Percentiles rank a stretch among this genome's conserved stretches.
Evolutionary conservation across 2,797 vertebrate species (phyloP).

Genomic region (Adelosebastes latens): DNA sequence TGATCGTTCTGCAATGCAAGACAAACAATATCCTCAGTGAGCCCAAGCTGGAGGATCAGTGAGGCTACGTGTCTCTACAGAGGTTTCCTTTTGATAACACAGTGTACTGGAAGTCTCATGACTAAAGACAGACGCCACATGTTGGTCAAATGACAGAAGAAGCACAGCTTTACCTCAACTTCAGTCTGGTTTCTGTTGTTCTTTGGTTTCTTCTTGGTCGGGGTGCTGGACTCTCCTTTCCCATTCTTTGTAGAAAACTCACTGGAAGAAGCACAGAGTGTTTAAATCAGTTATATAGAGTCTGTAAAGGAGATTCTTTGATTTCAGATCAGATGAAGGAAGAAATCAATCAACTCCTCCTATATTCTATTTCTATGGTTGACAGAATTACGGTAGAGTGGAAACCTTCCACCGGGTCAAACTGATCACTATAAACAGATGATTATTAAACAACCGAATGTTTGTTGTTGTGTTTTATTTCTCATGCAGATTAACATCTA

Average conservation of each 20-base stretch:
- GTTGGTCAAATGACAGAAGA: background rate
- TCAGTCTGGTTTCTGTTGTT: slow-evolving; percentile 11
- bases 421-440: no score
- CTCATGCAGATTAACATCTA: no score
- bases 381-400: no score
- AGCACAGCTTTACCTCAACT: slow-evolving; percentile 27
- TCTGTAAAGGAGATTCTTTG: background rate
- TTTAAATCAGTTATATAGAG: background rate
- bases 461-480: no score
- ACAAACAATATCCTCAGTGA: background rate
- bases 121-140: background rate
- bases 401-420: no score
- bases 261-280: slow-evolving; percentile 53
- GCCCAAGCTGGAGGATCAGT: background rate
- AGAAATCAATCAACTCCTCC: background rate
- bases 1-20: background rate
- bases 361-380: no score
- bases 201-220: slow-evolving; percentile 46
- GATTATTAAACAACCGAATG: no score
- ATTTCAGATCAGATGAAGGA: background rate
- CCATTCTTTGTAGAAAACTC: slow-evolving; percentile 54
- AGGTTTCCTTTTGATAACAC: background rate
- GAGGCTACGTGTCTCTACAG: background rate
- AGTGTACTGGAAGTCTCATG: background rate
- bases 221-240: background rate